Conservation (phyloP, 2,888 invertebrate genomes). For the Odontomyia ornata region DNA sequence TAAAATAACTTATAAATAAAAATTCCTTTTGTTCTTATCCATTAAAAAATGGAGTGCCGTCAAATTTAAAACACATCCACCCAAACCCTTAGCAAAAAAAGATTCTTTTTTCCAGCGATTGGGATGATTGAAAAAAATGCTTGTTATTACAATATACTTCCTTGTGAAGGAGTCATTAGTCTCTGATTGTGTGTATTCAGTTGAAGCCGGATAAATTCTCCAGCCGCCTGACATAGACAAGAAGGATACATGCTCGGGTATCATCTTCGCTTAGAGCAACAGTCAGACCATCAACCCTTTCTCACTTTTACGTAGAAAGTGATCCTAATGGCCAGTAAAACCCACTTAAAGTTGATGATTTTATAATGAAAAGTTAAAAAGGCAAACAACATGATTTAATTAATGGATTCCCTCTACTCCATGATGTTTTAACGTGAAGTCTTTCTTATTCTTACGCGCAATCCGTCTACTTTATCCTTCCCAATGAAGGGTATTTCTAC, state of each 20-base stretch:
- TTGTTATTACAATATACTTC: slow-evolving; percentile 36
- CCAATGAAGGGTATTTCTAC: slow-evolving; percentile 10
- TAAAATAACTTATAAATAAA: too few relatives aligned
- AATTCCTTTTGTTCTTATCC: slow-evolving; percentile 15
- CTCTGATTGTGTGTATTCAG: slow-evolving; percentile 38
- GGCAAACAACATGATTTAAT: slow-evolving; percentile 49
- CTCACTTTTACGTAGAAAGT: neutral
- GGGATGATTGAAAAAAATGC: slow-evolving; percentile 30
- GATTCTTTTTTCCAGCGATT: too few relatives aligned
- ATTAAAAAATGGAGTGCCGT: neutral
- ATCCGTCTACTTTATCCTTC: slow-evolving; percentile 7
- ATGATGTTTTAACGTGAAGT: slow-evolving; percentile 15
- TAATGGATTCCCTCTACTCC: slow-evolving; percentile 45
- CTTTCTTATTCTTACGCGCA: slow-evolving; percentile 25
- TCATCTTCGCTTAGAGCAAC: slow-evolving; percentile 25
- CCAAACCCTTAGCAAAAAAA: too few relatives aligned
- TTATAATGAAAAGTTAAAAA: slow-evolving; percentile 49
- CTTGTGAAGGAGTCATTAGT: slow-evolving; percentile 37
- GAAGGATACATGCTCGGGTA: slow-evolving; percentile 20
- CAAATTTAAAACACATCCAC: too few relatives aligned
- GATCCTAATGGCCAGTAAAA: slow-evolving; percentile 40
- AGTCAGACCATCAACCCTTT: slow-evolving; percentile 31
- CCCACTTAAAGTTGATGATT: slow-evolving; percentile 49
- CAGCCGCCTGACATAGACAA: slow-evolving; percentile 1
- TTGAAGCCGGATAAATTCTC: slow-evolving; percentile 40